These are phyloP conservation scores for Geophilus truncorum DNA, from an alignment of 2,888 invertebrate genomes.

Conservation along the genomic window DNA sequence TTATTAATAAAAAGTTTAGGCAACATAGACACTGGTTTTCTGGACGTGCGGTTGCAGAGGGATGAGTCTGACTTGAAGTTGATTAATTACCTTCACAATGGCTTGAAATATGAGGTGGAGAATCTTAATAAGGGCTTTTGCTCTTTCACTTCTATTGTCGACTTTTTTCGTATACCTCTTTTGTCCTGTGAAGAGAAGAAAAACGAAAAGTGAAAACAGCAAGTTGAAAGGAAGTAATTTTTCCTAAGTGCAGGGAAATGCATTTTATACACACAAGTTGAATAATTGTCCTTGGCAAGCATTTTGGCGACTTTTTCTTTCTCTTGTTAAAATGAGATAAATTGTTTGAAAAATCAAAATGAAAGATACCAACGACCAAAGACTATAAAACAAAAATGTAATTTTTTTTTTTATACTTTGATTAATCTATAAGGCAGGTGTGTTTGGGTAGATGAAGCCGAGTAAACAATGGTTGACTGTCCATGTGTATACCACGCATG, in stretches of 20 bases:
- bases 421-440: conserved; percentile 8
- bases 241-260: neutral
- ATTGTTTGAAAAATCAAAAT: neutral
- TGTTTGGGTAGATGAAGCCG: conserved; percentile 16
- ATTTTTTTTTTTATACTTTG: neutral
- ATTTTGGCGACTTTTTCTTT: neutral
- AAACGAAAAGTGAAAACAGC: conserved; percentile 9
- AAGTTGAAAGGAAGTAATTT: neutral
- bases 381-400: neutral
- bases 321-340: neutral
- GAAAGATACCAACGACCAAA: neutral
- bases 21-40: neutral
- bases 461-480: neutral
- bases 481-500: conserved; percentile 18
- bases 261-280: neutral
- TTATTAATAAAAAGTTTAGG: neutral
- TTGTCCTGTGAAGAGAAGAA: conserved; percentile 11
- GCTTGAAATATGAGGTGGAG: conserved; percentile 29
- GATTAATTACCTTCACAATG: conserved; percentile 32
- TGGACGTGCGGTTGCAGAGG: conserved; percentile 16
- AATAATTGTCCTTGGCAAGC: neutral
- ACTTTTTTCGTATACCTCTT: neutral
- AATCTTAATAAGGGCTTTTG: conserved; percentile 31
- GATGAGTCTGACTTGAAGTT: conserved; percentile 29
- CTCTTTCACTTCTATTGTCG: conserved; percentile 20